Base-by-base conservation (phyloP, 2,888 invertebrate genomes). In the Helobdella robusta region DNA sequence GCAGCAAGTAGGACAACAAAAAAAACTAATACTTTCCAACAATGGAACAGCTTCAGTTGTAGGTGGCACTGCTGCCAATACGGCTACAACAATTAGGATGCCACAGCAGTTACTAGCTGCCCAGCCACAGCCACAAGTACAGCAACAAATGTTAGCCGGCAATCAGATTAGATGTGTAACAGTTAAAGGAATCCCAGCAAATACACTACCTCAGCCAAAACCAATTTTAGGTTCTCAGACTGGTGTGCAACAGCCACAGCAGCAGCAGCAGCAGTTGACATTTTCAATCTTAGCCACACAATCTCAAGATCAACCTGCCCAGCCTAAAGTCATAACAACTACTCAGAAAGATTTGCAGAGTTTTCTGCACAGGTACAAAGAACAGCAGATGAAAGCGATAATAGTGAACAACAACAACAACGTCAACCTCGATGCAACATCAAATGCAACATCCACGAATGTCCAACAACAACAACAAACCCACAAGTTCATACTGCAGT, bases 301-400 rank as follows among this genome's bases (percentile, higher is more conserved):
- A 18, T 25, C n/a, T 6, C 50, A 50, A 50, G 20, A 50, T 8
- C 50, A 50, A n/a, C 62, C 44, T 6, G 50, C 30, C 23, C 62
- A 62, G 30, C 50, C 48, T 4, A 59, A 59, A 30, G 62, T 30
- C 32, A 5, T 25, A 11, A 20, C 46, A 20, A 62, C 50, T 2
- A 30, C 46, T 11, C 48, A 34, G 25, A 62, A 62, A 28, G 59
- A 65, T 60, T 28, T 65, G 25, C 65, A 59, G 11, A 60, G 46
- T 30, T 59, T 60, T 32, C 28, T 65, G 30, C 46, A 52, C n/a
- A 63, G 52, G 52, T 25, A 52, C 23, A 63, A 63, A 20, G 61
- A 61, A 40, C 65, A 65, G 48, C 54, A 65, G 44, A 54, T 44
- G 36, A 65, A 58, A 46, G 52, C 44, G 44, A 40, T 30, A 8